phyloP scores from a whole-genome alignment of 2,888 invertebrate genomes.

The Leucophora obtusa region DNA sequence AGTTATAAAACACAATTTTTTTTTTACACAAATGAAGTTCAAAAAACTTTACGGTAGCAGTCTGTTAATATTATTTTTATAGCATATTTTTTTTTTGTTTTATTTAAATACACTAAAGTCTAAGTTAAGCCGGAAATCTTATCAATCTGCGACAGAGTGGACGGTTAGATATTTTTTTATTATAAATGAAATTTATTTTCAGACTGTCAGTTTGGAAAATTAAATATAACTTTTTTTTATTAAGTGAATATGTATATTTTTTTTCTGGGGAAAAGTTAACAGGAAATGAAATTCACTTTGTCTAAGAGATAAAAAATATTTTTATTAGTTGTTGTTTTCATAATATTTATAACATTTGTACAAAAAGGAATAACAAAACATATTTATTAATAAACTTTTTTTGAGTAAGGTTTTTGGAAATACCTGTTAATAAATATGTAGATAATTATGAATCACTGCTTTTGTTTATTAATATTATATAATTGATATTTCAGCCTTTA shows the following conservation, averaged over 20 bases:
- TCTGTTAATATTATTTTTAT: conserved; percentile 36
- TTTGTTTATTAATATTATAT: too few relatives aligned
- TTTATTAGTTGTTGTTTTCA: too few relatives aligned
- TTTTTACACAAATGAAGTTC: conserved; percentile 35
- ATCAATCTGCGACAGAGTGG: conserved; percentile 50
- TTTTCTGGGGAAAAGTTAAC: not conserved
- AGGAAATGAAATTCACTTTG: not conserved
- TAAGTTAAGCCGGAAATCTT: conserved; percentile 59
- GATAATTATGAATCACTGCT: too few relatives aligned
- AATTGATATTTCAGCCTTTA: too few relatives aligned
- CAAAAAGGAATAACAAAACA: too few relatives aligned
- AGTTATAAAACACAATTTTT: conserved; percentile 36
- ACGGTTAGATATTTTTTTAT: conserved; percentile 15
- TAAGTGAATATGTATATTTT: too few relatives aligned
- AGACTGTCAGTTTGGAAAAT: conserved; percentile 54
- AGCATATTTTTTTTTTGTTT: not conserved
- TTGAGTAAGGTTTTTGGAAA: too few relatives aligned
- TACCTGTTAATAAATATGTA: too few relatives aligned
- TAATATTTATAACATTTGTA: too few relatives aligned
- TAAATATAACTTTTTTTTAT: conserved; percentile 12
- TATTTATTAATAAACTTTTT: too few relatives aligned
- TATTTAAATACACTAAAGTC: conserved; percentile 21
- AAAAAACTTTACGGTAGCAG: conserved; percentile 35
- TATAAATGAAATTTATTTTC: conserved; percentile 38
- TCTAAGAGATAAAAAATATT: not conserved